Base-by-base conservation (phyloP, 2,113 vertebrate genomes). In the Cricetomys ansorgei region DNA sequence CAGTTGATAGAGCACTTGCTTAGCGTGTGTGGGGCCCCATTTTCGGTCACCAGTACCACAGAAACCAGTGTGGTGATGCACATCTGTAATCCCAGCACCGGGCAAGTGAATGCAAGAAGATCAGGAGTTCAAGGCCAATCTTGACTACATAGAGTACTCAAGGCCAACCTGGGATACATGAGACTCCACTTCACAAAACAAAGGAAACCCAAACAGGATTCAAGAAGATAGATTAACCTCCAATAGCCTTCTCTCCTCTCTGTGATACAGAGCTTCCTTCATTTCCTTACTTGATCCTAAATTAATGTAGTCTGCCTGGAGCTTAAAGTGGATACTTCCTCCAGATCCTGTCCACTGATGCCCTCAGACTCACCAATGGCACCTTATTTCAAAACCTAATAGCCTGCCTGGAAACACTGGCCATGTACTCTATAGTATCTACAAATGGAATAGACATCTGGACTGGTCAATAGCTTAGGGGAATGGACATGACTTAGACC, bases 211-310 rank as follows among this genome's bases (percentile, higher is more conserved):
- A 45, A 84, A 64, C 59, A 67, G 62, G 57, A 15, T 7, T 37
- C 31, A 25, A 37, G 31, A 48, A 67, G 19, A 17, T 50, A 16
- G 59, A 34, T 27, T 76, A 88, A 21, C 48, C 15, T 25, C 25
- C 2, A 21, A 10, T 7, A 0, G 9, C 13, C 29, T 34, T 11
- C 6, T 5, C 11, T 27, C 34, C 8, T 53, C 45, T 50, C 11
- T 13, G 7, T 48, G 21, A 17, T 6, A 2, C 7, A 43, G 16
- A 15, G 50, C 67, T 69, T 10, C 64, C 70, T 67, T 8, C 3
- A 0, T 19, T 45, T 57, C 59, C 48, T 16, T 27, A 4, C 48
- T 43, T 34, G 9, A 21, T 31, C 50, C 81, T 4, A n/a, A 73
- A 23, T 64, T 21, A 29, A n/a, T 65, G 0, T 10, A 48, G 0